These are phyloP conservation scores for Candoia aspera DNA, from an alignment of 2,113 vertebrate species.

Conservation along the genomic window DNA sequence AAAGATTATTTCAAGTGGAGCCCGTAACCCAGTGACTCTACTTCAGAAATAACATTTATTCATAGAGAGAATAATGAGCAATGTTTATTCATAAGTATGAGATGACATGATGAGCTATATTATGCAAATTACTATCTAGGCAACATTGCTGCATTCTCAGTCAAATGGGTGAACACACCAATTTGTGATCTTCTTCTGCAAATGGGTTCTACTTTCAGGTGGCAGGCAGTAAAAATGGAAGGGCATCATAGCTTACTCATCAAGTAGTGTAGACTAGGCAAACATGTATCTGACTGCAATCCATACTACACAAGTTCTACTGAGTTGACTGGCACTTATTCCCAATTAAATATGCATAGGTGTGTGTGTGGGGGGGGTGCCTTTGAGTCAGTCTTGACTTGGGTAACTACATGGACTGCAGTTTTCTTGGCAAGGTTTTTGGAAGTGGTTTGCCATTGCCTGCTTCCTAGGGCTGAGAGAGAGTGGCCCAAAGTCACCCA, in stretches of 20 bases:
- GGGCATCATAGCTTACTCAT: neutral
- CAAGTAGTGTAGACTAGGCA: neutral
- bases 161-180: neutral
- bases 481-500: neutral
- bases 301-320: neutral
- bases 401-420: neutral
- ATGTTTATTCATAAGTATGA: constrained; percentile 38
- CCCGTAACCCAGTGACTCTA: constrained; percentile 18
- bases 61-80: constrained; percentile 37
- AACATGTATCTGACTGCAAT: neutral
- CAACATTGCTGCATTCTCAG: neutral
- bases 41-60: constrained; percentile 23
- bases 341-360: neutral
- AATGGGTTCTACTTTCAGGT: neutral
- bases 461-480: neutral
- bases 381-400: neutral
- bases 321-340: neutral
- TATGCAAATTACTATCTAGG: constrained; percentile 22
- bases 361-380: neutral
- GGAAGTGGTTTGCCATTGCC: neutral
- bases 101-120: constrained; percentile 25
- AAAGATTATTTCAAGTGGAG: constrained; percentile 31
- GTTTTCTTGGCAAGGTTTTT: neutral
- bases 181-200: neutral
- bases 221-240: neutral